Base-by-base conservation (phyloP, 2,888 invertebrate genomes). In the Drosophila lutescens region DNA sequence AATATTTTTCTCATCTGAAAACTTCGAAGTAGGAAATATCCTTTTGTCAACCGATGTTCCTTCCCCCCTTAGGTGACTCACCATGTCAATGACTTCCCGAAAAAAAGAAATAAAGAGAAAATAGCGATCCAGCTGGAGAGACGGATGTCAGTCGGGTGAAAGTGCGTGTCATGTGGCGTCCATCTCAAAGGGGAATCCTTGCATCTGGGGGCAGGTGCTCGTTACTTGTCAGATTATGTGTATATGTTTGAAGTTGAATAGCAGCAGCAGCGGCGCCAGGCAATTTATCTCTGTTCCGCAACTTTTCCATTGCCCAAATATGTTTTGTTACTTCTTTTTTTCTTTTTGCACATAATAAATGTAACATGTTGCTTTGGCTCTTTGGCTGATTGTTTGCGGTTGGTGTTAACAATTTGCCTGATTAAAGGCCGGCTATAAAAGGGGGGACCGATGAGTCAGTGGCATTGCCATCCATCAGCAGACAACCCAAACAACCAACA, bases 141-240 rank as follows among this genome's bases (percentile, higher is more conserved):
- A 50, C 43, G 53, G 50, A 65, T 65, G 77, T 80, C 76, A 81
- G 75, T 75, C 58, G 73, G 82, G 46, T 44, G 69, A 69, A 83
- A 80, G 80, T 82, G 80, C 86, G 86, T 86, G 78, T 78, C 83
- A 80, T 83, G 78, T 69, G 57, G 68, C 44, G 69, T 54, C 57
- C 57, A 15, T 17, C 51, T 43, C 40, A 43, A 20, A 60, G 32
- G 8, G 34, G 49, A 44, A 47, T 44, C 49, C 32, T 47, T 17
- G 32, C 23, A 32, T 1, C 30, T 36, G 59, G 54, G 57, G 51
- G 63, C 58, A 77, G 86, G 65, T 77, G 78, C 78, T 77, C 75
- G 86, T 84, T 83, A 85, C 83, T 69, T 84, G 83, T 84, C 83
- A 87, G 83, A 84, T 84, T 84, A 87, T 81, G 55, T 83, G 81